Evolutionary conservation across 2,113 vertebrate species (phyloP), one percentile per base, ranked within the genome.

Genomic region (Odontophorus gujanensis): DNA sequence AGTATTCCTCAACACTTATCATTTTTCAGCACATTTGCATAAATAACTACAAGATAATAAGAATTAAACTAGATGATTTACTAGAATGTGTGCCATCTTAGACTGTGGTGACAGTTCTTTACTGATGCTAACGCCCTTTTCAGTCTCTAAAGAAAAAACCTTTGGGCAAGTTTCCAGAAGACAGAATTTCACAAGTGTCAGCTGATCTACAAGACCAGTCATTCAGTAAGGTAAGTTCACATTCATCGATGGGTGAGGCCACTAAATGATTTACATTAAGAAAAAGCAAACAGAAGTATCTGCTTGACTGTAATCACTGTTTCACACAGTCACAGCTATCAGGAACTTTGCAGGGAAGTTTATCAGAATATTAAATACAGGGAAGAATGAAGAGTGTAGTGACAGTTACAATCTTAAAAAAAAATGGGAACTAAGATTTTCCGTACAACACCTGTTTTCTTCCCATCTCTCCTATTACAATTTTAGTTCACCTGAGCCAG

Each of bases 381-480:
- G 28, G 7, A 48, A 57, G 73, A 68, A 21, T 22, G 25, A 19
- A 22, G 47, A 69, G 14, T 62, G 32, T 34, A 76, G 18, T 5
- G 30, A 61, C 38, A 87, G 45, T 8, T 38, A 21, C 22, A 18
- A 51, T 26, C 30, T 47, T 53, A 48, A 65, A 8, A 51, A 26
- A 51, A 40, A 38, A 38, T 38, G 15, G 28, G 16, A 7, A 8
- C 11, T 34, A 48, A 2, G 2, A 25, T 82, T 81, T 75, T 47
- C 43, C 53, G 25, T 26, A 59, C 32, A 40, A 83, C 8, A 20
- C 26, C 36, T 63, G 38, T 30, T 66, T 42, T 59, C 42, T 73
- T 30, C 38, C 28, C 6, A 9, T 26, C 21, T 24, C n/a, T 30
- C 40, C 43, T 36, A 28, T 11, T 26, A 26, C 0, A 0, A 34